Evolutionary conservation across 2,113 vertebrate species (phyloP).

Genomic region (Alethe castanea): DNA sequence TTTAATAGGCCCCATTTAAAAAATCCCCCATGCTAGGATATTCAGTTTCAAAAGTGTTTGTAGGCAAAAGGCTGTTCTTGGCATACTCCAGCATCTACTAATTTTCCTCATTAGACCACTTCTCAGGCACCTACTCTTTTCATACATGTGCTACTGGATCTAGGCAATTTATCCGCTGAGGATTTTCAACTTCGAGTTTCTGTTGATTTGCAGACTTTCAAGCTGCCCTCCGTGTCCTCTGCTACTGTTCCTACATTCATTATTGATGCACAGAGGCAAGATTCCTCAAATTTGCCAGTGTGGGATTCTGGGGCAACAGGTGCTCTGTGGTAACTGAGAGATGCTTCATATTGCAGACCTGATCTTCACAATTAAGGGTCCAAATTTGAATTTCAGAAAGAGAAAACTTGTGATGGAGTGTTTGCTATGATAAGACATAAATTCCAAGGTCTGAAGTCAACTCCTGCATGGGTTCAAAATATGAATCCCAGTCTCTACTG

Average conservation of each 20-base stretch:
- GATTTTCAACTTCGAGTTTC: neutral
- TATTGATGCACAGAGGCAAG: fast-evolving
- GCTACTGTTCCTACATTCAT: neutral
- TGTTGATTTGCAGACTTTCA: neutral
- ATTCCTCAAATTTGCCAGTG: neutral
- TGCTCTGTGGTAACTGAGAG: neutral
- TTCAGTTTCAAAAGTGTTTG: neutral
- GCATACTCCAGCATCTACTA: neutral
- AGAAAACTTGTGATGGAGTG: neutral
- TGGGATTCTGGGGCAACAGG: neutral
- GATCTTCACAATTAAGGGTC: neutral
- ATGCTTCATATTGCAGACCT: neutral
- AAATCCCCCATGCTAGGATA: neutral
- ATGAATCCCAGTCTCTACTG: neutral
- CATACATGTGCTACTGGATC: neutral
- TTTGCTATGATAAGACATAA: neutral
- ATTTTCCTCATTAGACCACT: neutral
- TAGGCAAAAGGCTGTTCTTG: neutral
- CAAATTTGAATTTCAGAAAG: neutral
- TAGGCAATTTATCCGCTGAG: neutral
- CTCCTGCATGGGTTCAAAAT: neutral
- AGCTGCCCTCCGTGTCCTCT: neutral
- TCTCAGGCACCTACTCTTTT: neutral
- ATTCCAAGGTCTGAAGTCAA: neutral
- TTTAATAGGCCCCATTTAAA: neutral